These are phyloP conservation scores for Netelia fuscicornis DNA, from an alignment of 2,888 invertebrate genomes.

Conservation along the genomic window DNA sequence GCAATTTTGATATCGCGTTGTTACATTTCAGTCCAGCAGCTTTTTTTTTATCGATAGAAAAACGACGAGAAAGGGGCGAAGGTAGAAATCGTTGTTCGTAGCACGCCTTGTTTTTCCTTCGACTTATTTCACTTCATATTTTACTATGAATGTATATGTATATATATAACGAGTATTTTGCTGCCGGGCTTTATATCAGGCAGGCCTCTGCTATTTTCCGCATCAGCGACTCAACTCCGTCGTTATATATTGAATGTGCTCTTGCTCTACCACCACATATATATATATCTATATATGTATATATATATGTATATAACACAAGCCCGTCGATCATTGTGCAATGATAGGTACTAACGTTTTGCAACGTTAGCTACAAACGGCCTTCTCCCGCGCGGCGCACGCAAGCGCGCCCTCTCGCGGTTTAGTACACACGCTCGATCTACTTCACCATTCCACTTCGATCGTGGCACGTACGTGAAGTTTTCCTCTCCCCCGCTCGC, in stretches of 20 bases:
- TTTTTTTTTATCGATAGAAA: background rate
- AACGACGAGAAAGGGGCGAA: background rate
- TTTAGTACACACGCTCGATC: constrained; percentile 43
- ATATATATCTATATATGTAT: background rate
- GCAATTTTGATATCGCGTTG: background rate
- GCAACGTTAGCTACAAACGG: constrained; percentile 52
- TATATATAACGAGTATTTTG: background rate
- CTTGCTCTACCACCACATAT: constrained; percentile 18
- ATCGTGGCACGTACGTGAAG: constrained; percentile 32
- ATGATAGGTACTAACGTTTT: constrained; percentile 58
- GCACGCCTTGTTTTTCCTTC: constrained; percentile 38
- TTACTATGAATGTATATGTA: background rate
- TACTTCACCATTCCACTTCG: constrained; percentile 36
- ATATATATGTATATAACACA: background rate
- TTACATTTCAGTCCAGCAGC: background rate
- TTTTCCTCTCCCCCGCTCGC: constrained; percentile 25
- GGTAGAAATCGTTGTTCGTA: constrained; percentile 27
- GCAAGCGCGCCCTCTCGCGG: background rate
- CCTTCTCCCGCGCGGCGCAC: background rate
- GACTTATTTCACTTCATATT: constrained; percentile 11
- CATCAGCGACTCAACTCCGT: constrained; percentile 49
- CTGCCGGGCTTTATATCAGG: constrained; percentile 33
- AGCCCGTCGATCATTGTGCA: constrained; percentile 64
- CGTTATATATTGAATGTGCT: constrained; percentile 24
- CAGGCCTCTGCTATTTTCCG: constrained; percentile 59